A percentile compares a stretch with the other conserved stretches of the same genome.
These are phyloP conservation scores for Limnephilus lunatus DNA, from an alignment of 2,888 invertebrate genomes.

Conservation along the genomic window DNA sequence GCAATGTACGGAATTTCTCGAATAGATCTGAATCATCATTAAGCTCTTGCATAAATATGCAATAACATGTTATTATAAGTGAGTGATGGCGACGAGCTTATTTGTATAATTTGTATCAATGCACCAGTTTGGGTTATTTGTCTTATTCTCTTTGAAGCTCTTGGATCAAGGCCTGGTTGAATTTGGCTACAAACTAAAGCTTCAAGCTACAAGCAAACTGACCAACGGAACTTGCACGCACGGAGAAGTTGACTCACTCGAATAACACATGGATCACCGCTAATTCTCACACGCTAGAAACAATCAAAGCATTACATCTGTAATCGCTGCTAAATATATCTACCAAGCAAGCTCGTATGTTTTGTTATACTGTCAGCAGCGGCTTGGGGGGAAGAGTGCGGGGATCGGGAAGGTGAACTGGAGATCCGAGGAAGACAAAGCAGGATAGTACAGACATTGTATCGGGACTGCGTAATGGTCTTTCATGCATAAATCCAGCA, in stretches of 20 bases:
- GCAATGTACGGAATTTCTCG: neutral
- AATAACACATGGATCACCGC: slow-evolving; percentile 10
- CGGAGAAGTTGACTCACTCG: neutral
- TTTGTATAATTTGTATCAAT: slow-evolving; percentile 16
- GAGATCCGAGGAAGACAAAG: neutral
- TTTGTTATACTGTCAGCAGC: slow-evolving; percentile 36
- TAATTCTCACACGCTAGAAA: slow-evolving; percentile 29
- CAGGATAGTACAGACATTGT: neutral
- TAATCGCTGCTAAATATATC: slow-evolving; percentile 38
- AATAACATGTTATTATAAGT: neutral
- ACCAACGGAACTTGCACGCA: neutral
- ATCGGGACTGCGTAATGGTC: slow-evolving; percentile 33
- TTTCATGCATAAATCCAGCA: slow-evolving; percentile 31
- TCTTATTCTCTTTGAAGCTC: slow-evolving; percentile 21
- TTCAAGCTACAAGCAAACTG: neutral
- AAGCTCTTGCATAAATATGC: neutral
- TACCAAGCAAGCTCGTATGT: neutral
- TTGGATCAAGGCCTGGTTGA: slow-evolving; percentile 25
- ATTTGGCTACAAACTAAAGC: neutral
- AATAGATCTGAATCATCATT: neutral
- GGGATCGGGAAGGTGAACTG: neutral
- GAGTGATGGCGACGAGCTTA: neutral
- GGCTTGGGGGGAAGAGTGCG: neutral
- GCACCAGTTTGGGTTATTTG: slow-evolving; percentile 19
- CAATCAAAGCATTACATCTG: slow-evolving; percentile 30